Conservation (phyloP, 1,140 invertebrate genomes). For the Leucophenga varia region DNA sequence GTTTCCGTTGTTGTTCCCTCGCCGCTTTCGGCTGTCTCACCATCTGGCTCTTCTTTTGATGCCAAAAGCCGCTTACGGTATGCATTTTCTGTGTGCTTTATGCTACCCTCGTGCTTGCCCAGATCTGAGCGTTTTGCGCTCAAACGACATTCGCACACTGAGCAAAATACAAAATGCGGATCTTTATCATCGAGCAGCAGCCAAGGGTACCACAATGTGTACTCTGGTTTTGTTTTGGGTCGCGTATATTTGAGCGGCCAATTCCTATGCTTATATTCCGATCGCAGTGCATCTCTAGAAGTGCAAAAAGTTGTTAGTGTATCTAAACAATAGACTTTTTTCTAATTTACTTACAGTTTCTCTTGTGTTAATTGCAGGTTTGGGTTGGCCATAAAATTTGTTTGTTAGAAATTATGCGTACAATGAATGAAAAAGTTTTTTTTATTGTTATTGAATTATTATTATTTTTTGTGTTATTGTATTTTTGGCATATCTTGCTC, state of each 20-base stretch:
- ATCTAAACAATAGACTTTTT: not conserved
- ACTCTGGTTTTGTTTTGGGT: conserved; percentile 44
- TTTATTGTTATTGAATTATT: too few species aligned
- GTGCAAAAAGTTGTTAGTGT: not conserved
- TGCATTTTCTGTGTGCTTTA: conserved; percentile 41
- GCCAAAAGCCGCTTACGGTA: conserved; percentile 22
- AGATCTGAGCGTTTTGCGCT: conserved; percentile 43
- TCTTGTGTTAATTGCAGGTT: conserved; percentile 40
- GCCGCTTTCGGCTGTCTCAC: not conserved
- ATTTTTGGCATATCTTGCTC: too few species aligned
- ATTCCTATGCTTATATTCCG: conserved; percentile 39
- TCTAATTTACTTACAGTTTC: conserved; percentile 37
- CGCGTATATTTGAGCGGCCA: conserved; percentile 38
- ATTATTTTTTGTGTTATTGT: too few species aligned
- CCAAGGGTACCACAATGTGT: conserved; percentile 39
- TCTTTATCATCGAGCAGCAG: conserved; percentile 39
- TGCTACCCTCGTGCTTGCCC: conserved; percentile 44
- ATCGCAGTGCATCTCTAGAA: conserved; percentile 33
- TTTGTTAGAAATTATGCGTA: too few species aligned
- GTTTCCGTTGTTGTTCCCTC: not conserved
- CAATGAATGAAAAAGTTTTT: too few species aligned
- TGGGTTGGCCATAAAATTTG: too few species aligned
- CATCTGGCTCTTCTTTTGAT: too few species aligned
- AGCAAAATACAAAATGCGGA: conserved; percentile 45
- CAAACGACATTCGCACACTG: conserved; percentile 35